These are phyloP conservation scores for Lycia hirtaria DNA, from an alignment of 2,888 invertebrate species.

Conservation along the genomic window DNA sequence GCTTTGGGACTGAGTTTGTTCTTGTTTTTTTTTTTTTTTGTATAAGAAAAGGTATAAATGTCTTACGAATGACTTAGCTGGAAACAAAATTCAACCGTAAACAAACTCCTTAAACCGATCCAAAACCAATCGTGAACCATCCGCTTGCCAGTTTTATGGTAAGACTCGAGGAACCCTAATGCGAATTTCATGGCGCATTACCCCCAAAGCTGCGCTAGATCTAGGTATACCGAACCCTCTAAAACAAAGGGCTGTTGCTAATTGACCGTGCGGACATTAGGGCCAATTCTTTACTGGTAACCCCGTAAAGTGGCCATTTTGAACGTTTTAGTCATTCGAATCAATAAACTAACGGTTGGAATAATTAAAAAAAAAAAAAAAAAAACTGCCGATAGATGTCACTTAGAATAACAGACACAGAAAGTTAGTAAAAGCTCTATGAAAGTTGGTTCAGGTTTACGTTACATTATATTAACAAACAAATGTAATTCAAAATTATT, in stretches of 20 bases:
- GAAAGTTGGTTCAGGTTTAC: no score
- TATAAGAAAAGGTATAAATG: no score
- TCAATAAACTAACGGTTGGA: constrained; percentile 1
- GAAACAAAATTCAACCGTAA: no score
- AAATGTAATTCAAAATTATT: no score
- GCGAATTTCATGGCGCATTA: constrained; percentile 30
- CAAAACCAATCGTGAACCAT: background rate
- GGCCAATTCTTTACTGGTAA: constrained; percentile 15
- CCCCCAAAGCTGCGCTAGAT: constrained; percentile 11
- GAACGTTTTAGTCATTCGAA: constrained; percentile 1
- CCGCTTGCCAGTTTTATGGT: background rate
- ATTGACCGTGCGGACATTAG: constrained; percentile 27
- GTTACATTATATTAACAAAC: no score
- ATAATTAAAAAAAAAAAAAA: no score
- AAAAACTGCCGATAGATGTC: no score
- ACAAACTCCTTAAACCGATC: background rate
- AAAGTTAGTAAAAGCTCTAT: no score
- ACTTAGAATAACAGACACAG: no score
- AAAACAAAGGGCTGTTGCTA: constrained; percentile 26
- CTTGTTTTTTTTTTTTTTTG: no score
- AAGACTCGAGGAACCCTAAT: constrained; percentile 20
- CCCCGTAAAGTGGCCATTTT: background rate
- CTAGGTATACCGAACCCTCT: constrained; percentile 24
- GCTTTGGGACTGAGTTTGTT: no score
- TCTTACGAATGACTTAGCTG: no score